These are phyloP conservation scores for Pelusios castaneus DNA, from an alignment of 2,113 vertebrate genomes.

Conservation along the genomic window DNA sequence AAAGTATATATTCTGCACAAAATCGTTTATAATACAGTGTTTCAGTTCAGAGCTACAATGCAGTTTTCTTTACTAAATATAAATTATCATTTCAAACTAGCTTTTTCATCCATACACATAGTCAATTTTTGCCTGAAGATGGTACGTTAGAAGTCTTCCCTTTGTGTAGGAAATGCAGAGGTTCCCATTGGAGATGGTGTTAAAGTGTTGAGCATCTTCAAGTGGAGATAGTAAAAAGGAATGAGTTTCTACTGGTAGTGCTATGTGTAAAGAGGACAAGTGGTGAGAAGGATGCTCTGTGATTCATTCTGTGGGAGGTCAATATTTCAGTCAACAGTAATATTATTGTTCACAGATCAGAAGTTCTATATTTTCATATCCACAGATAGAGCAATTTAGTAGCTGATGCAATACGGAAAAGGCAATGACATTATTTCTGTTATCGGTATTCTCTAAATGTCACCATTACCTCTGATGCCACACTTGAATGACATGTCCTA, in stretches of 20 bases:
- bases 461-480: neutral
- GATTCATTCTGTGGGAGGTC: neutral
- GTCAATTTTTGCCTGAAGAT: neutral
- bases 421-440: neutral
- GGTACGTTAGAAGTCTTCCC: neutral
- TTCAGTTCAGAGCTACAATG: neutral
- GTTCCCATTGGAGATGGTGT: neutral
- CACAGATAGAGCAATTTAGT: neutral
- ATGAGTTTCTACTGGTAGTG: neutral
- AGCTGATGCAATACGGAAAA: neutral
- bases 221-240: neutral
- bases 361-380: neutral
- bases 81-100: neutral
- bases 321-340: neutral
- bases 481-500: conserved; percentile 6
- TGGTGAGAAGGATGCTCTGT: neutral
- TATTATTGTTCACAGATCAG: neutral
- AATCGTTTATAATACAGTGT: conserved; percentile 30
- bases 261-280: neutral
- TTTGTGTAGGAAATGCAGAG: neutral
- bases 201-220: neutral
- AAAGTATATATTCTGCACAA: conserved; percentile 42
- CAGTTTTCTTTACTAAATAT: neutral
- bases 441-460: neutral
- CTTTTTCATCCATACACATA: neutral